These are phyloP conservation scores for Chloroceryle aenea DNA, from an alignment of 2,113 vertebrate species.

Conservation along the genomic window DNA sequence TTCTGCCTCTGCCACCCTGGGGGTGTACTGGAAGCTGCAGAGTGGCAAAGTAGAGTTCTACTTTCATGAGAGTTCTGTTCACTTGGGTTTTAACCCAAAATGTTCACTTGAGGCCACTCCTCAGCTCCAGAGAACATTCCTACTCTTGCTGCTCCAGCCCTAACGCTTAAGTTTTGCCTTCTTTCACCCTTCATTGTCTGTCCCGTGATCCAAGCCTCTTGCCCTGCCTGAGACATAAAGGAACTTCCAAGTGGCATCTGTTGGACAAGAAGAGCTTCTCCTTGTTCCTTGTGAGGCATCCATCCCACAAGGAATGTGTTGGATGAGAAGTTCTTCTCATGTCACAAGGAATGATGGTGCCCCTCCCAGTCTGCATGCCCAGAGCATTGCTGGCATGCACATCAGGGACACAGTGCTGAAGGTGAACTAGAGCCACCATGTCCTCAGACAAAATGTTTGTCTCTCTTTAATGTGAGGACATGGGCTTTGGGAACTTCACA, in stretches of 20 bases:
- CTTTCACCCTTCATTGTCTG: neutral
- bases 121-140: neutral
- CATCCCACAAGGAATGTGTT: neutral
- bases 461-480: neutral
- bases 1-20: rapidly evolving
- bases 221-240: rapidly evolving
- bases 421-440: neutral
- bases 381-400: rapidly evolving
- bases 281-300: neutral
- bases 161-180: rapidly evolving
- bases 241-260: rapidly evolving
- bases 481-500: rapidly evolving
- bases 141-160: neutral
- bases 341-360: rapidly evolving
- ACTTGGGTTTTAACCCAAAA: neutral
- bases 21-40: rapidly evolving
- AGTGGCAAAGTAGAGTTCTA: rapidly evolving
- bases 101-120: neutral
- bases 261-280: neutral
- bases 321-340: neutral
- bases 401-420: rapidly evolving
- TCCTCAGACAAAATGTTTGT: neutral
- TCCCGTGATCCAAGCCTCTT: neutral
- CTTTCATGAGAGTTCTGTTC: rapidly evolving
- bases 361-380: rapidly evolving